Evolutionary conservation across 2,113 vertebrate species (phyloP).

Genomic region (Numida meleagris): DNA sequence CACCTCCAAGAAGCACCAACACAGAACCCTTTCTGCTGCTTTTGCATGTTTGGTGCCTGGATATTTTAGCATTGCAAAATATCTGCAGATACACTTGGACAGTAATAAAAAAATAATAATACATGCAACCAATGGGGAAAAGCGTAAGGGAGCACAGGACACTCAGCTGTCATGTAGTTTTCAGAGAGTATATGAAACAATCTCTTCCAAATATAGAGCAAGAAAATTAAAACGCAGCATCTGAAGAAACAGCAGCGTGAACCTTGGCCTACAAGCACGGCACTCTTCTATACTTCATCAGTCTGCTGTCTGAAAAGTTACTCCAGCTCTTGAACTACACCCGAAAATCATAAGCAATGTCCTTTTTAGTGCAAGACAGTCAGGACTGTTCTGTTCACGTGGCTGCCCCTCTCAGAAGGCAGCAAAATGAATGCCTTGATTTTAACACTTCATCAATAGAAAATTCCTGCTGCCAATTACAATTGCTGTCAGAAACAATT

Average conservation of each 20-base stretch:
- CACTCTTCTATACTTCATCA: background rate
- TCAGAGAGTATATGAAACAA: background rate
- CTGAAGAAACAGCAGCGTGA: background rate
- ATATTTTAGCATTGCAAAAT: background rate
- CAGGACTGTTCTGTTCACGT: background rate
- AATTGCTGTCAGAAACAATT: background rate
- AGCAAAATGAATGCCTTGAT: background rate
- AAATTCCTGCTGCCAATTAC: background rate
- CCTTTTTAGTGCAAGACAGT: fast-evolving
- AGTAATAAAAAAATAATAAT: background rate
- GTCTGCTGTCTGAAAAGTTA: background rate
- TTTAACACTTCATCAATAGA: background rate
- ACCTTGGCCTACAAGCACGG: background rate
- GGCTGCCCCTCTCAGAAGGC: background rate
- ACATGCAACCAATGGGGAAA: background rate
- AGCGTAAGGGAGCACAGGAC: background rate
- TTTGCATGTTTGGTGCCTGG: background rate
- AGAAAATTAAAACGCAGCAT: background rate
- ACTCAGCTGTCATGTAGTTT: fast-evolving
- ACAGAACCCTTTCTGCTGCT: background rate
- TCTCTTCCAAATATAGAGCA: background rate
- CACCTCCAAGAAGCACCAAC: fast-evolving
- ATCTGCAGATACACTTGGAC: background rate
- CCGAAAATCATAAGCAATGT: background rate
- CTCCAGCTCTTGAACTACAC: background rate